Base-by-base conservation (phyloP, 2,888 invertebrate species). In the Branchellion lobata region DNA sequence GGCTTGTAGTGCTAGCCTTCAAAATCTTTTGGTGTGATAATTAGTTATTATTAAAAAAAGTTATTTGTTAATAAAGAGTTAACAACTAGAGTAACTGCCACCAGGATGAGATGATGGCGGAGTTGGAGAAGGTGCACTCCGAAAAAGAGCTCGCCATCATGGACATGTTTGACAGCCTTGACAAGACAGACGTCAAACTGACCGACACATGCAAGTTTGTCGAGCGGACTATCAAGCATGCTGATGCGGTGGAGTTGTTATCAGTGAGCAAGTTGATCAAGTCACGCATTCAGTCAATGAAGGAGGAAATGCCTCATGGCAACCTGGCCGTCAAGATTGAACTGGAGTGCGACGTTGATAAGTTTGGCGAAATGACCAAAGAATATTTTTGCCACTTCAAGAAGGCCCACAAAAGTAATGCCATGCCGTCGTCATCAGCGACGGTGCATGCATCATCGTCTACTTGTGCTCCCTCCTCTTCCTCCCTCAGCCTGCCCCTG, bases 151-250 rank as follows among this genome's bases (percentile, higher is more conserved):
- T 95, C 57, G 92, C 93, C 87, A 92, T 95, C 51, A 95, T 95
- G 94, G 94, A 95, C 86, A 90, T 93, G 81, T 92, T 92, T 85
- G 92, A 88, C 82, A 89, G 91, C 81, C 91, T 95, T 79, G 94
- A 93, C 84, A 94, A 93, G 86, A 92, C 92, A 2, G 92, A 93
- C 82, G 93, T 92, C 82, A 92, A 93, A 84, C 92, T 95, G 82
- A 93, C 94, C 85, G 93, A 93, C 85, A 94, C 94, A 14, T 93
- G 93, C 85, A 92, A 92, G 84, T 96, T 94, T 86, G 92, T 94
- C 0, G 90, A 92, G 24, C 91, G 93, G 83, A 90, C 95, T 72
- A 88, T 95, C 80, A 92, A 93, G 82, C 92, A 93, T 85, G 94
- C 94, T 34, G 94, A 94, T 86, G 92, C 92, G 34, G 91, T 92